Conservation (phyloP, 2,888 invertebrate genomes). For the Ophioninae sp. region DNA sequence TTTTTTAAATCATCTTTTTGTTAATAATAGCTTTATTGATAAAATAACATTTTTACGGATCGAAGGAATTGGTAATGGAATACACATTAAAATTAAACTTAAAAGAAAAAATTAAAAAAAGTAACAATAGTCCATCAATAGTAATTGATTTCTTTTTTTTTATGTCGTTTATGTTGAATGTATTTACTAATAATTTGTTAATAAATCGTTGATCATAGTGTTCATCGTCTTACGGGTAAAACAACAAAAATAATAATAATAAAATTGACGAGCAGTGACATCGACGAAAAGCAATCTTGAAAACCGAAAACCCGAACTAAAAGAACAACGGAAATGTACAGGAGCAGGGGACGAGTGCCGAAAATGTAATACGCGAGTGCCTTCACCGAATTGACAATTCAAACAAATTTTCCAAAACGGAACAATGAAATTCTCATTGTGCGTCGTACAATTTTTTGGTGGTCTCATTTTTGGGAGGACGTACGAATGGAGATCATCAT, state of each 20-base stretch:
- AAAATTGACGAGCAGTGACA: neutral
- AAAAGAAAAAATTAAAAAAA: no score
- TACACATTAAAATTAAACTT: no score
- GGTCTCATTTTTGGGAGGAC: slow-evolving; percentile 67
- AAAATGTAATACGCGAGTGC: slow-evolving; percentile 49
- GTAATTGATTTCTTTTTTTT: no score
- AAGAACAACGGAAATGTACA: slow-evolving; percentile 4
- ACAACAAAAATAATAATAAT: slow-evolving; percentile 16
- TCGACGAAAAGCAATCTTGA: neutral
- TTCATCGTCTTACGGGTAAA: slow-evolving; percentile 50
- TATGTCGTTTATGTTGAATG: no score
- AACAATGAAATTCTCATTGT: slow-evolving; percentile 65
- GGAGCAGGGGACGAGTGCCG: slow-evolving; percentile 38
- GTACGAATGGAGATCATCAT: slow-evolving; percentile 68
- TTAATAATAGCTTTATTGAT: no score
- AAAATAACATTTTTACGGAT: slow-evolving; percentile 7
- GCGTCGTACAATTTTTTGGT: slow-evolving; percentile 67
- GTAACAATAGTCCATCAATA: no score
- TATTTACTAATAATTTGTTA: slow-evolving; percentile 1
- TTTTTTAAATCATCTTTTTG: no score
- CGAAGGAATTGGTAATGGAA: slow-evolving; percentile 11
- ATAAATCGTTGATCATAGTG: slow-evolving; percentile 42
- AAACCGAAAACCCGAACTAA: neutral
- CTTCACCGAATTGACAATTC: slow-evolving; percentile 34
- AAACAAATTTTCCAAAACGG: slow-evolving; percentile 19